Evolutionary conservation across 2,888 invertebrate species (phyloP).

Genomic region (Eulithis testata): DNA sequence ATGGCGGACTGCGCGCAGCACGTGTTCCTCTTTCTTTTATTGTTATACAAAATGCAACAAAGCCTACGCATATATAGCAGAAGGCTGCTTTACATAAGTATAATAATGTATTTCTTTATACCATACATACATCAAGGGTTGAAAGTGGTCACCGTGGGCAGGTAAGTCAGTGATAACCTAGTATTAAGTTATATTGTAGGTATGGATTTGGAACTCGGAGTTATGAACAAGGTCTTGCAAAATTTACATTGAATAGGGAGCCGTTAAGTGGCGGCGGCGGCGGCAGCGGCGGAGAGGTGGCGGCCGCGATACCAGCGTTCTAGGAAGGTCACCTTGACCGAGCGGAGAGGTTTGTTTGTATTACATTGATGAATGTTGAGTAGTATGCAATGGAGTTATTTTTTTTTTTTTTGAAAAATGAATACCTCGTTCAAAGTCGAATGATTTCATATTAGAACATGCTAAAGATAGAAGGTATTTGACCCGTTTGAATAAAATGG

Average conservation of each 20-base stretch:
- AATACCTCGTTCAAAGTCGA: slow-evolving; percentile 37
- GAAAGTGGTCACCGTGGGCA: background rate
- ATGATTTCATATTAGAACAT: slow-evolving; percentile 1
- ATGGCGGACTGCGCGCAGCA: slow-evolving; percentile 74
- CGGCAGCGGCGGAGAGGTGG: slow-evolving; percentile 52
- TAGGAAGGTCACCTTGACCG: slow-evolving; percentile 80
- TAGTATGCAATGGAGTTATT: slow-evolving; percentile 42
- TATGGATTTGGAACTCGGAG: slow-evolving; percentile 52
- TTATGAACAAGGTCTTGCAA: slow-evolving; percentile 62
- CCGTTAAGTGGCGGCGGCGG: slow-evolving; percentile 57
- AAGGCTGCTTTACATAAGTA: slow-evolving; percentile 28
- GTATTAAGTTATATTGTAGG: slow-evolving; percentile 30
- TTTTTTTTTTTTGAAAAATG: slow-evolving; percentile 41
- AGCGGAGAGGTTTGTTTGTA: slow-evolving; percentile 59
- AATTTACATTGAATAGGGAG: slow-evolving; percentile 80
- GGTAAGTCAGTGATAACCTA: background rate
- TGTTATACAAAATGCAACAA: slow-evolving; percentile 62
- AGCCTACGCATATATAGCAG: slow-evolving; percentile 48
- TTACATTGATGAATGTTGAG: slow-evolving; percentile 42
- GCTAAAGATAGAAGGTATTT: slow-evolving; percentile 1
- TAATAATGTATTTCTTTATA: background rate
- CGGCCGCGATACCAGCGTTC: slow-evolving; percentile 65
- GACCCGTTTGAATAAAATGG: background rate
- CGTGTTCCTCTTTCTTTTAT: slow-evolving; percentile 76
- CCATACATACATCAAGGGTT: background rate